A percentile compares a stretch with the other conserved stretches of the same genome.
phyloP scores from a whole-genome alignment of 1,140 invertebrate genomes.

The Akabosia matsudoensis region DNA sequence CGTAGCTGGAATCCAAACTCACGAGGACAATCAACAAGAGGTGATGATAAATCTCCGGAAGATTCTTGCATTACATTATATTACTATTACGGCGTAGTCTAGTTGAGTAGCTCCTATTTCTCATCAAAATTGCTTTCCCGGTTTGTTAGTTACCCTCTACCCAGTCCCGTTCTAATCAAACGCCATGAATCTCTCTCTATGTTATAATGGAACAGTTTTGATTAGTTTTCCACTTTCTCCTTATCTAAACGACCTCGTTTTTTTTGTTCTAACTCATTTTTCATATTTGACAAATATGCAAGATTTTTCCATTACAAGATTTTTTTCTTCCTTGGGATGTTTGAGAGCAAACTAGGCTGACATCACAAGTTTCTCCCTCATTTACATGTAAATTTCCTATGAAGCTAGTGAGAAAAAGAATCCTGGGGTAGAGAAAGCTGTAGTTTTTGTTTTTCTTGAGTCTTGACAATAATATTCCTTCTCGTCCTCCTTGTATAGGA shows the following conservation, averaged over 20 bases:
- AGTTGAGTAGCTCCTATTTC: neutral
- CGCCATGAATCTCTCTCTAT: no score
- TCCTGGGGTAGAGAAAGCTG: neutral
- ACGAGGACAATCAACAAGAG: conserved; percentile 33
- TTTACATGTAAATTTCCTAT: neutral
- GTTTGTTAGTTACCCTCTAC: no score
- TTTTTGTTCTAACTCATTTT: neutral
- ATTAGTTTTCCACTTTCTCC: neutral
- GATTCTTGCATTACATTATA: conserved; percentile 32
- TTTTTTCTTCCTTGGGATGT: neutral
- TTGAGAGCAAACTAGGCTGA: neutral
- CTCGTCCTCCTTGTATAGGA: neutral
- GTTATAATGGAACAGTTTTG: no score
- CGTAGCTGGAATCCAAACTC: conserved; percentile 40
- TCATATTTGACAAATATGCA: neutral
- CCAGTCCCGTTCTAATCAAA: no score
- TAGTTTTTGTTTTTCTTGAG: neutral
- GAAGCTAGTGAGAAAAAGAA: no score
- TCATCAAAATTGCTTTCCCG: neutral
- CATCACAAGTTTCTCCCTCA: neutral
- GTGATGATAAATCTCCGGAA: conserved; percentile 34
- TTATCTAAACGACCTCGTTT: neutral
- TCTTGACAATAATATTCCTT: neutral
- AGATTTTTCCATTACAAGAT: neutral
- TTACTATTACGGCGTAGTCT: conserved; percentile 46